Conservation (phyloP, 1,140 invertebrate genomes). For the Sycophila sp. region DNA sequence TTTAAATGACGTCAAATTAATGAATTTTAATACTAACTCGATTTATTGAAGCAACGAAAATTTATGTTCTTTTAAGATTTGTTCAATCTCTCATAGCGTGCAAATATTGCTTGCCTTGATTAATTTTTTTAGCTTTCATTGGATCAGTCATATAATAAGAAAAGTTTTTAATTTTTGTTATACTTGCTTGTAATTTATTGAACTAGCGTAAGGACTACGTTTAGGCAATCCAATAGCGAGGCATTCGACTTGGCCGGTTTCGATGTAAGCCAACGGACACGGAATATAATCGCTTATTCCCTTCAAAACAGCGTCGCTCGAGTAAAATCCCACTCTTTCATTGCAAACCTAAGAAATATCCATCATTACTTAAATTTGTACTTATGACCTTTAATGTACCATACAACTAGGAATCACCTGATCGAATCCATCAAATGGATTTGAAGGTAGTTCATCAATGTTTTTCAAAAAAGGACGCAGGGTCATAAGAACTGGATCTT, state of each 20-base stretch:
- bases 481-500: not conserved
- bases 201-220: conserved; percentile 2
- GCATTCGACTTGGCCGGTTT: conserved; percentile 19
- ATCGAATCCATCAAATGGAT: not conserved
- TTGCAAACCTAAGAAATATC: conserved; percentile 8
- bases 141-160: too few relatives aligned
- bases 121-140: too few relatives aligned
- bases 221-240: not conserved
- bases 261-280: not conserved
- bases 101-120: too few relatives aligned
- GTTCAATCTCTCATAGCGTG: too few relatives aligned
- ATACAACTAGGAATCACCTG: not conserved
- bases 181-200: conserved; percentile 11
- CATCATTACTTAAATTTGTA: not conserved
- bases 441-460: not conserved
- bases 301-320: not conserved
- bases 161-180: too few relatives aligned
- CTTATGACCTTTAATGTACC: not conserved
- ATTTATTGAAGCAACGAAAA: too few relatives aligned
- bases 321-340: conserved; percentile 14
- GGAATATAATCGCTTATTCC: conserved; percentile 6
- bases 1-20: too few relatives aligned
- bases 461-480: conserved; percentile 7
- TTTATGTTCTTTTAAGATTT: too few relatives aligned
- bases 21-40: too few relatives aligned